Conservation (phyloP, 2,888 invertebrate species). For the Acrobasis suavella region DNA sequence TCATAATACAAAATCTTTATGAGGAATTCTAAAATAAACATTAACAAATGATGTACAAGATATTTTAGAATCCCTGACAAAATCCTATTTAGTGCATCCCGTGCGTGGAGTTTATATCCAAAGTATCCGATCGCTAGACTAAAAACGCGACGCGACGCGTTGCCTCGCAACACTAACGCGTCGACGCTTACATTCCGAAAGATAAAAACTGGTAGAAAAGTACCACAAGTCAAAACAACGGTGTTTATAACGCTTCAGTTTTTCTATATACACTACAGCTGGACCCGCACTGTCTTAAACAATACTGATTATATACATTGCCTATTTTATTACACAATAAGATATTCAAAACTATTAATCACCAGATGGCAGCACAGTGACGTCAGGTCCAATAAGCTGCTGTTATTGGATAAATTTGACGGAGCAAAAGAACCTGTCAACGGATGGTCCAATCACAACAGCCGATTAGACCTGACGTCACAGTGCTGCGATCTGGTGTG, state of each 20-base stretch:
- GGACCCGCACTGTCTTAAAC: not conserved
- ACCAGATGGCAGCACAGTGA: too few species aligned
- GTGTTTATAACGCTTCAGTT: not conserved
- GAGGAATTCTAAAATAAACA: not conserved
- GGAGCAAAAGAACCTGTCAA: too few species aligned
- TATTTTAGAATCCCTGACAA: conserved; percentile 5
- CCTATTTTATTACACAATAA: too few species aligned
- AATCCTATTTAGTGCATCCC: not conserved
- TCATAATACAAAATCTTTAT: conserved; percentile 13
- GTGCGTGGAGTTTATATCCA: not conserved
- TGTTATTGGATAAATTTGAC: too few species aligned
- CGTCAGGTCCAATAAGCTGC: too few species aligned
- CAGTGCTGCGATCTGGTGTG: too few species aligned
- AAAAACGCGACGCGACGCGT: not conserved
- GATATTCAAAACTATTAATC: too few species aligned
- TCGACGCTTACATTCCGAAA: not conserved
- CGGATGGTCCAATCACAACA: too few species aligned
- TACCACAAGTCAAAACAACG: conserved; percentile 10
- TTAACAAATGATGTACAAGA: not conserved
- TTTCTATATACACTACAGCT: not conserved
- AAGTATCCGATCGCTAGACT: conserved; percentile 7
- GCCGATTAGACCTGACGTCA: too few species aligned
- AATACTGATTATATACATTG: too few species aligned
- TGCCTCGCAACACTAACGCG: not conserved
- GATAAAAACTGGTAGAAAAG: conserved; percentile 25